phyloP scores from a whole-genome alignment of 2,797 vertebrate species.

The Enteromius mattozi region DNA sequence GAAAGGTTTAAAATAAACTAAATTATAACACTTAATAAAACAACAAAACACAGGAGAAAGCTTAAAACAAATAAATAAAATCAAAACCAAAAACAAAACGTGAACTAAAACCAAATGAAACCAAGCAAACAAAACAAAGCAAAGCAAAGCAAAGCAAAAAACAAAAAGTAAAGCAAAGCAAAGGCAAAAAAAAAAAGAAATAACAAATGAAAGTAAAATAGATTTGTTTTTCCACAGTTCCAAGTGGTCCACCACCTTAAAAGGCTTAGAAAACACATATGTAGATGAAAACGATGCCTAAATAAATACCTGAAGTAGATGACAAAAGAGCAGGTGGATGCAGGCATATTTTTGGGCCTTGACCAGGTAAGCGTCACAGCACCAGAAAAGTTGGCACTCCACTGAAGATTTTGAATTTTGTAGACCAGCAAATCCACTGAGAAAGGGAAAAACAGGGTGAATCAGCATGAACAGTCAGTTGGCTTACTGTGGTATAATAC shows the following conservation, averaged over 20 bases:
- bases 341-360: constrained; percentile 89
- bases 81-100: background rate
- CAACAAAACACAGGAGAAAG: background rate
- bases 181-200: background rate
- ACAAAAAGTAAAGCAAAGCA: background rate
- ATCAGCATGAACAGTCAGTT: background rate
- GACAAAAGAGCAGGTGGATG: constrained; percentile 86
- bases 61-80: background rate
- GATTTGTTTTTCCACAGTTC: background rate
- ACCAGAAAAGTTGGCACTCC: constrained; percentile 88
- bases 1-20: background rate
- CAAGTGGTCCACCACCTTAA: background rate
- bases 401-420: constrained; percentile 95
- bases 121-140: background rate
- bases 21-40: background rate
- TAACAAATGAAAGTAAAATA: background rate
- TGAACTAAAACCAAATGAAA: background rate
- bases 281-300: background rate
- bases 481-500: background rate
- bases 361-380: constrained; percentile 90
- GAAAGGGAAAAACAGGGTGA: constrained; percentile 11
- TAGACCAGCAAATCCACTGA: constrained; percentile 87
- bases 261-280: background rate
- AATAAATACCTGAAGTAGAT: constrained; percentile 87
- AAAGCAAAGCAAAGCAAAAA: background rate